A percentile compares a stretch with the other conserved stretches of the same genome.
Evolutionary conservation across 2,888 invertebrate genomes (phyloP).

Genomic region (Pseudococcus longispinus): DNA sequence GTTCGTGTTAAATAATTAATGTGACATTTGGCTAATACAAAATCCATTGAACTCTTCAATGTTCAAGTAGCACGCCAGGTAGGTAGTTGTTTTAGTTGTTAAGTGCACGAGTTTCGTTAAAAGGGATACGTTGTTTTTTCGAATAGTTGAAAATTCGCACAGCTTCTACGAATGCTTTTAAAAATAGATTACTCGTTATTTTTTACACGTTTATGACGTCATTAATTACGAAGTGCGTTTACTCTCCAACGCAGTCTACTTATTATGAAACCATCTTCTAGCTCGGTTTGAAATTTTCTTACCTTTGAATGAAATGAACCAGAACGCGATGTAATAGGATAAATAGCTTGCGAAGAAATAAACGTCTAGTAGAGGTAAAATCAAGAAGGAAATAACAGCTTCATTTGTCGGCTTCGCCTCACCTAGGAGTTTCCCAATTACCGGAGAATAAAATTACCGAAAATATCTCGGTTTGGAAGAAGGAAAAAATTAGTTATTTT

Average conservation of each 20-base stretch:
- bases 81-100: background rate
- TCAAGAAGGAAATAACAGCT: background rate
- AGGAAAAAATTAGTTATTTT: background rate
- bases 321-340: background rate
- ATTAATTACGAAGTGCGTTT: background rate
- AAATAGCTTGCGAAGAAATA: background rate
- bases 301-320: too few relatives aligned
- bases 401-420: background rate
- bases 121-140: background rate
- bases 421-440: background rate
- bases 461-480: background rate
- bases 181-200: background rate
- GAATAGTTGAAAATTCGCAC: background rate
- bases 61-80: background rate
- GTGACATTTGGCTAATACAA: background rate
- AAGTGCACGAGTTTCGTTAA: background rate
- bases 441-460: background rate
- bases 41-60: background rate
- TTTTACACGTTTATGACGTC: background rate
- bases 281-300: too few relatives aligned
- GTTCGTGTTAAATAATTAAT: background rate
- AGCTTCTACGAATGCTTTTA: background rate
- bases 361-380: background rate
- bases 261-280: background rate
- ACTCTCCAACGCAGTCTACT: background rate